Percentiles rank a stretch among this genome's conserved stretches.
Conservation (phyloP, 2,888 invertebrate genomes). For the Beris morrisii region DNA sequence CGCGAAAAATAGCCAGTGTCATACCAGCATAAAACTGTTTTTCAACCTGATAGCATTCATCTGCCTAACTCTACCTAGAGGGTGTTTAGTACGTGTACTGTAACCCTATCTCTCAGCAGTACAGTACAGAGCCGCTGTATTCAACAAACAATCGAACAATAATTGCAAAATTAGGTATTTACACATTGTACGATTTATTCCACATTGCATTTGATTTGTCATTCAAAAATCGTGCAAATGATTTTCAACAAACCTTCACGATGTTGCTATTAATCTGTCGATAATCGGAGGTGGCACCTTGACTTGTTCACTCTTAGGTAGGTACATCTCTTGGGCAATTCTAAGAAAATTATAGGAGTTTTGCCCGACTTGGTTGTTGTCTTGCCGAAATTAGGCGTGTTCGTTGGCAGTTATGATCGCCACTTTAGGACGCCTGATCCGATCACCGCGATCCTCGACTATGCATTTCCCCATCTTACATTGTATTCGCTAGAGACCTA, state of each 20-base stretch:
- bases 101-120: too few relatives aligned
- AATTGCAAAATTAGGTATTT: too few relatives aligned
- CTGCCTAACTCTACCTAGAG: too few relatives aligned
- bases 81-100: too few relatives aligned
- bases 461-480: background rate
- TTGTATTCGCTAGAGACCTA: constrained; percentile 1
- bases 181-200: too few relatives aligned
- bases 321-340: constrained; percentile 20
- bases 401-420: constrained; percentile 28
- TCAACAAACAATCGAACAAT: too few relatives aligned
- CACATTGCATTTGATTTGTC: constrained; percentile 10
- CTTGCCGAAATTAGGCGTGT: constrained; percentile 27
- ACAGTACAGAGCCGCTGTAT: too few relatives aligned
- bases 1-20: too few relatives aligned
- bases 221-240: constrained; percentile 19
- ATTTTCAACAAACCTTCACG: constrained; percentile 30
- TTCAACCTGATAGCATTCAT: too few relatives aligned
- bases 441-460: background rate
- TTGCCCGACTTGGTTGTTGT: constrained; percentile 1
- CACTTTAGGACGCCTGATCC: constrained; percentile 19
- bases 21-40: too few relatives aligned
- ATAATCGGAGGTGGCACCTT: constrained; percentile 30
- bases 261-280: constrained; percentile 29
- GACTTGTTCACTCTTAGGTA: constrained; percentile 9
- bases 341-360: constrained; percentile 16